Conservation (phyloP, 2,797 vertebrate genomes). For the Leucoraja ocellata region DNA sequence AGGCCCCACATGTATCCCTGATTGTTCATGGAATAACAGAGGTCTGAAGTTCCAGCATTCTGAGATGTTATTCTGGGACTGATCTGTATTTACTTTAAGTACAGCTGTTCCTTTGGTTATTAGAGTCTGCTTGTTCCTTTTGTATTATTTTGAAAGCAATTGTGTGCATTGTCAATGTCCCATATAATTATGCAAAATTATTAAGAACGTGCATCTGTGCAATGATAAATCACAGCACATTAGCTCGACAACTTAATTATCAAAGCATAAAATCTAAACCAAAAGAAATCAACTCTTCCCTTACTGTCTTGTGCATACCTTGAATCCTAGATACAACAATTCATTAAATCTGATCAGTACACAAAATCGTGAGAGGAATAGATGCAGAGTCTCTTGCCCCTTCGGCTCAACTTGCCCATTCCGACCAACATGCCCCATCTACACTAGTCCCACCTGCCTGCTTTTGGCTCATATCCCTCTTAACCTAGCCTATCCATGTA, state of each 20-base stretch:
- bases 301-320: background rate
- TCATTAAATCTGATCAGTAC: background rate
- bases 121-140: background rate
- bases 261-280: background rate
- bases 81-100: background rate
- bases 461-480: no score
- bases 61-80: background rate
- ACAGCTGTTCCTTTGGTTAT: background rate
- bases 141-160: background rate
- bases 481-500: no score
- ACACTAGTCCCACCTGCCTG: no score
- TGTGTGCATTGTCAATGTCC: background rate
- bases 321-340: background rate
- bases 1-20: background rate
- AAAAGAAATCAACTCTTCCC: constrained; percentile 15
- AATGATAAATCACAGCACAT: constrained; percentile 12
- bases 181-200: background rate
- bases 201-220: background rate
- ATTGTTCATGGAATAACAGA: background rate
- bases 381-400: no score
- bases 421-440: no score
- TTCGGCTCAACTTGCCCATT: no score
- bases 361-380: no score
- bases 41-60: background rate
- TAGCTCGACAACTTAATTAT: background rate